Evolutionary conservation across 2,888 invertebrate genomes (phyloP).

Genomic region (Mechanitis messenoides): DNA sequence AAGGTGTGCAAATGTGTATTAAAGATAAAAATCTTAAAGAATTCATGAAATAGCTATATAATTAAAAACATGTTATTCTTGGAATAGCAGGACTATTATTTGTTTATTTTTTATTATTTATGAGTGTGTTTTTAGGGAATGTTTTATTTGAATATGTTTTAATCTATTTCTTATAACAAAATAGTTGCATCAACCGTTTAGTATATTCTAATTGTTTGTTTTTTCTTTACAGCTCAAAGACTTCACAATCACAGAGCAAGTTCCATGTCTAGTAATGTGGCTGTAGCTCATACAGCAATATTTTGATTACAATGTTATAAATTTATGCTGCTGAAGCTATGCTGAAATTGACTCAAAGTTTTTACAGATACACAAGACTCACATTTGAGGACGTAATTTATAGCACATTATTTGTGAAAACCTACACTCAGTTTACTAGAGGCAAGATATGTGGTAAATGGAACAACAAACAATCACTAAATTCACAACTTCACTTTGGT

Average conservation of each 20-base stretch:
- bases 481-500: slow-evolving; percentile 34
- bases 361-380: slow-evolving; percentile 64
- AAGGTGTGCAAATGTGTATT: too few relatives aligned
- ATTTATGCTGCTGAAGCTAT: slow-evolving; percentile 54
- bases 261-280: slow-evolving; percentile 52
- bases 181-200: too few relatives aligned
- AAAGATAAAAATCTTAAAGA: too few relatives aligned
- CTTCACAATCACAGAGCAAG: slow-evolving; percentile 54
- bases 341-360: slow-evolving; percentile 70
- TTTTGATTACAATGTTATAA: slow-evolving; percentile 39
- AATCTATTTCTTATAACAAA: too few relatives aligned
- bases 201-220: slow-evolving; percentile 19
- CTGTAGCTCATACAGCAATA: slow-evolving; percentile 42
- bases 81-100: too few relatives aligned
- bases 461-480: slow-evolving; percentile 31
- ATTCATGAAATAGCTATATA: too few relatives aligned
- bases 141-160: too few relatives aligned
- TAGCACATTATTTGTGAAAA: slow-evolving; percentile 48
- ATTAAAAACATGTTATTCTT: too few relatives aligned
- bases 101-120: too few relatives aligned
- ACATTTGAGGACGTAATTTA: slow-evolving; percentile 48
- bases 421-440: slow-evolving; percentile 45
- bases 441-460: slow-evolving; percentile 46
- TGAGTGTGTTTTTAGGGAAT: too few relatives aligned
- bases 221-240: slow-evolving; percentile 56